Base-by-base conservation (phyloP, 2,888 invertebrate species). In the Furcula furcula region DNA sequence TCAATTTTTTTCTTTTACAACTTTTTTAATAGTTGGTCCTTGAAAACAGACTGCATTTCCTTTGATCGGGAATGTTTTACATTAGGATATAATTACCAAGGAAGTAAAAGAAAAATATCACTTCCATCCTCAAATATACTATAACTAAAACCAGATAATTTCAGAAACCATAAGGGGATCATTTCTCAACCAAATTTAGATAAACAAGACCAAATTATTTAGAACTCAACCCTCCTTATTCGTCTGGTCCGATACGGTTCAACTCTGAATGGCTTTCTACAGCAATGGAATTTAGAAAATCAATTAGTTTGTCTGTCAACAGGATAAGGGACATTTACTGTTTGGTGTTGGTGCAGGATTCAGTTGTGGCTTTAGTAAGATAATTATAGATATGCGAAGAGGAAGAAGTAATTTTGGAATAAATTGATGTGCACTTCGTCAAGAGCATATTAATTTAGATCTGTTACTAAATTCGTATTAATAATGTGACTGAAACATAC, bases 281-380 rank as follows among this genome's bases (percentile, higher is more conserved):
- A 36, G 41, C 44, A 39, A 53, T 55, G 59, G 59, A 65, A 71
- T 74, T 75, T 67, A 72, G 79, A 75, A 76, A 73, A 69, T 65
- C 65, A 76, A 85, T 86, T 80, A 79, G 80, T 85, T 74, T 65
- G 66, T 70, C 76, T 80, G 84, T 85, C 85, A 80, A 64, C 78
- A 56, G 58, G 66, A 61, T 69, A 64, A 65, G 65, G 66, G 61
- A 73, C 65, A 71, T 73, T 70, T 69, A 65, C 65, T 62, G 64
- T 46, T 54, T 51, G 57, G 60, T 56, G 55, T 50, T 40, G 48
- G 51, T 49, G 49, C 38, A 49, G 49, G 56, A 53, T 54, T 59
- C 47, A 49, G 52, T 53, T 46, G 50, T 32, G 42, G 49, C 64
- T 59, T 63, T 55, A 56, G 66, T 65, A 45, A 51, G 29, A 34